These are phyloP conservation scores for Metellina segmentata DNA, from an alignment of 2,888 invertebrate genomes.

Conservation along the genomic window DNA sequence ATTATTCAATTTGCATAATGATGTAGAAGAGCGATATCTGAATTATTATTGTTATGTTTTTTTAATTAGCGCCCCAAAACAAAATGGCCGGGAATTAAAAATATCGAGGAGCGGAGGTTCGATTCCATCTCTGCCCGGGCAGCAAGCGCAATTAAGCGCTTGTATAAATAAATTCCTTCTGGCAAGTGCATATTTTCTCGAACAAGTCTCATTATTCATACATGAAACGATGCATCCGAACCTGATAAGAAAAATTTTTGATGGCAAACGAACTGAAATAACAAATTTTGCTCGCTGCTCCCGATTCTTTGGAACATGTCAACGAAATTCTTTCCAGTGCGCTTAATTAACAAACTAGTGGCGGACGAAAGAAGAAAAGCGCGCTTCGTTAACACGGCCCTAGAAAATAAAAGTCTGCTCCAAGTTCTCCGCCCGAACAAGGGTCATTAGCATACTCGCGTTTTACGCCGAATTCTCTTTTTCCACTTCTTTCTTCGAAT, in stretches of 20 bases:
- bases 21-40: not conserved
- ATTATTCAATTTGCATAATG: not conserved
- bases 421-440: conserved; percentile 36
- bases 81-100: conserved; percentile 33
- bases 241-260: conserved; percentile 76
- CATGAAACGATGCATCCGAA: conserved; percentile 67
- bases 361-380: conserved; percentile 63
- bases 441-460: conserved; percentile 71
- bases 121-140: conserved; percentile 41
- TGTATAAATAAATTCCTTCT: conserved; percentile 74
- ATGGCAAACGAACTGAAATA: conserved; percentile 76
- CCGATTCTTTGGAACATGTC: conserved; percentile 73
- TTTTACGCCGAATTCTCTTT: conserved; percentile 62
- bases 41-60: conserved; percentile 6
- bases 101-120: conserved; percentile 21
- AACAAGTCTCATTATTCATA: conserved; percentile 73
- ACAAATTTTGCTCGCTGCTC: conserved; percentile 74
- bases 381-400: conserved; percentile 69
- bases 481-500: conserved; percentile 58
- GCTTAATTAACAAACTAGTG: conserved; percentile 76
- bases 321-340: conserved; percentile 72
- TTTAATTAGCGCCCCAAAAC: not conserved
- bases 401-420: conserved; percentile 73
- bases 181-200: conserved; percentile 69
- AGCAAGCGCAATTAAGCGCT: conserved; percentile 70